These are phyloP conservation scores for Formica exsecta DNA, from an alignment of 1,140 invertebrate species.

Conservation along the genomic window DNA sequence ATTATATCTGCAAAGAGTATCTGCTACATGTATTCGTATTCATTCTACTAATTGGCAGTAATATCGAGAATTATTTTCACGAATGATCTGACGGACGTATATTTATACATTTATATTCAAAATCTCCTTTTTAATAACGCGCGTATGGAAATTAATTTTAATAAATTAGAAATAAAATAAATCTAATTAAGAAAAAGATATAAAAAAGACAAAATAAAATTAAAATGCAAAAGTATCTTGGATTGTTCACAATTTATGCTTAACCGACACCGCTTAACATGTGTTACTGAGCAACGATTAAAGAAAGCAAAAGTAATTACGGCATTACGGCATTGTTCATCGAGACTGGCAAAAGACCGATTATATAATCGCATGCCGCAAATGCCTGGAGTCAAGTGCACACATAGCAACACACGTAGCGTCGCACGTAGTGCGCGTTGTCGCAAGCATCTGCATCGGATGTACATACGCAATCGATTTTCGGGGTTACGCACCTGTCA, in stretches of 20 bases:
- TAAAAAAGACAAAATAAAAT: neutral
- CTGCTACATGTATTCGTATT: neutral
- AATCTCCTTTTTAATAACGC: neutral
- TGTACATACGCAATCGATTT: slow-evolving; percentile 59
- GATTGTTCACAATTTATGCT: neutral
- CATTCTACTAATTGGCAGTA: neutral
- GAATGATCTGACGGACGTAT: neutral
- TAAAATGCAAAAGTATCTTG: neutral
- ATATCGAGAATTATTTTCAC: slow-evolving; percentile 8
- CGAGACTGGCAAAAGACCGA: slow-evolving; percentile 5
- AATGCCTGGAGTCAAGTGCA: slow-evolving; percentile 69
- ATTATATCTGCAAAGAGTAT: slow-evolving; percentile 48
- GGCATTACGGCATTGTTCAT: neutral
- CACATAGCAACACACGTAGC: neutral
- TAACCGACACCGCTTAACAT: neutral
- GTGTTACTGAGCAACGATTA: neutral
- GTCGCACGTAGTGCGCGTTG: slow-evolving; percentile 56
- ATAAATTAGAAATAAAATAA: slow-evolving; percentile 2
- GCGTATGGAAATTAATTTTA: neutral
- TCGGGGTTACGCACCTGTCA: slow-evolving; percentile 62
- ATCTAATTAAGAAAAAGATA: neutral
- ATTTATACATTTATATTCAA: neutral
- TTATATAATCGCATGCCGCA: slow-evolving; percentile 54
- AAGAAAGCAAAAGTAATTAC: slow-evolving; percentile 30
- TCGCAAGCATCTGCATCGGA: slow-evolving; percentile 54